phyloP scores from a whole-genome alignment of 1,140 invertebrate genomes.

The Ceratina japonica region DNA sequence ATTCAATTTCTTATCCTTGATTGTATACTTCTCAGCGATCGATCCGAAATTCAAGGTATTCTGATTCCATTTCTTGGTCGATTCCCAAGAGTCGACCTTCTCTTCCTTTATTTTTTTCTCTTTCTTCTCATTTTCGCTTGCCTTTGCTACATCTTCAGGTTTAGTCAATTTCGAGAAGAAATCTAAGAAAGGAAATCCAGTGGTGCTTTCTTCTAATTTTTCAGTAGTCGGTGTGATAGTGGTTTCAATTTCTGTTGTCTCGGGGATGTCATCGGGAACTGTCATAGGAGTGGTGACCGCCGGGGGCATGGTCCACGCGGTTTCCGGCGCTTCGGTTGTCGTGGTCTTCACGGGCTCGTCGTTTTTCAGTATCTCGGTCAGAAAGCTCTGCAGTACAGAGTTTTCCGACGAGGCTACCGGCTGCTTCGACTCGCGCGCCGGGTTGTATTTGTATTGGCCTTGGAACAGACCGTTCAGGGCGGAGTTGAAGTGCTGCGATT shows the following conservation, averaged over 20 bases:
- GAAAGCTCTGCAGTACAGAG: conserved; percentile 56
- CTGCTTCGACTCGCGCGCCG: conserved; percentile 24
- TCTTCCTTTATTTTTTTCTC: background rate
- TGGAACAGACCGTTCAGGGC: conserved; percentile 69
- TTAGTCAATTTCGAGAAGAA: background rate
- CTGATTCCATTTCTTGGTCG: background rate
- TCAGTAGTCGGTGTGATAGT: conserved; percentile 9
- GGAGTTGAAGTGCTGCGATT: conserved; percentile 73
- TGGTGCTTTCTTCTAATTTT: conserved; percentile 4
- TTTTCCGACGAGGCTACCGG: conserved; percentile 28
- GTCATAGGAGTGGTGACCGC: conserved; percentile 30
- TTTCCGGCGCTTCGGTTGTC: conserved; percentile 40
- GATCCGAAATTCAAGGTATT: conserved; percentile 12
- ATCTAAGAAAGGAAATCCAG: background rate
- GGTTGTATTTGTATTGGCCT: conserved; percentile 55
- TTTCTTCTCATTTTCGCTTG: background rate
- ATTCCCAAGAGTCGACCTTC: background rate
- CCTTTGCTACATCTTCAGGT: background rate
- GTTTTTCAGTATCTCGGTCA: conserved; percentile 63
- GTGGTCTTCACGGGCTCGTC: conserved; percentile 38
- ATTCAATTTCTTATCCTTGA: background rate
- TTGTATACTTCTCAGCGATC: conserved; percentile 1
- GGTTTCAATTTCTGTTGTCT: conserved; percentile 24
- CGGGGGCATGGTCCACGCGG: conserved; percentile 46
- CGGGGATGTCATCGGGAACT: conserved; percentile 29